phyloP scores from a whole-genome alignment of 2,113 vertebrate genomes.

The Alosa alosa region DNA sequence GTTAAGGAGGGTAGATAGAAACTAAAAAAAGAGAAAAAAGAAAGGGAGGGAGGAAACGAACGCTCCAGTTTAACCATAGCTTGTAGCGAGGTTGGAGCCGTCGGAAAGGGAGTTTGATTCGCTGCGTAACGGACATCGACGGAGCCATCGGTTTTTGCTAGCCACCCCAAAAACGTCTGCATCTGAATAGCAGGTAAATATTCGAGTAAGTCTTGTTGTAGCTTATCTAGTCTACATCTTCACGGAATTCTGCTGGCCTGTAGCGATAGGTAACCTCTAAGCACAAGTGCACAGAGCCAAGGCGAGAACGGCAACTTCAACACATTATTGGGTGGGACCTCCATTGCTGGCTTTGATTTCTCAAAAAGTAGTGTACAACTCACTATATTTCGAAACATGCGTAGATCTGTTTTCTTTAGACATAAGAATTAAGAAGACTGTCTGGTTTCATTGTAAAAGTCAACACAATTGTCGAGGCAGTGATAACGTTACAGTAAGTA shows the following conservation, averaged over 20 bases:
- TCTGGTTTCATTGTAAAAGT: background rate
- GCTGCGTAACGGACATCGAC: constrained; percentile 56
- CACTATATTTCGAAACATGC: background rate
- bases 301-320: constrained; percentile 43
- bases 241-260: background rate
- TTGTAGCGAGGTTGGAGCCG: constrained; percentile 57
- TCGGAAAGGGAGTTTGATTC: constrained; percentile 57
- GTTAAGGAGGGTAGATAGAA: constrained; percentile 52
- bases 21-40: background rate
- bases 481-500: background rate
- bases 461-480: background rate
- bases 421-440: background rate
- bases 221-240: background rate
- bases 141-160: constrained; percentile 58
- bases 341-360: constrained; percentile 21
- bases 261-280: constrained; percentile 27
- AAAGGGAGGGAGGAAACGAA: constrained; percentile 35
- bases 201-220: background rate
- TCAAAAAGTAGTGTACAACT: background rate
- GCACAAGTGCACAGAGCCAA: constrained; percentile 55
- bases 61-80: constrained; percentile 56
- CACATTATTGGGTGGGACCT: constrained; percentile 41
- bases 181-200: constrained; percentile 64
- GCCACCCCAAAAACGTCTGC: constrained; percentile 57
- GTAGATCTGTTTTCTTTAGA: background rate